Percentiles rank a stretch among this genome's conserved stretches.
These are phyloP conservation scores for Scaptodrosophila lebanonensis DNA, from an alignment of 1,140 invertebrate species.

Conservation along the genomic window DNA sequence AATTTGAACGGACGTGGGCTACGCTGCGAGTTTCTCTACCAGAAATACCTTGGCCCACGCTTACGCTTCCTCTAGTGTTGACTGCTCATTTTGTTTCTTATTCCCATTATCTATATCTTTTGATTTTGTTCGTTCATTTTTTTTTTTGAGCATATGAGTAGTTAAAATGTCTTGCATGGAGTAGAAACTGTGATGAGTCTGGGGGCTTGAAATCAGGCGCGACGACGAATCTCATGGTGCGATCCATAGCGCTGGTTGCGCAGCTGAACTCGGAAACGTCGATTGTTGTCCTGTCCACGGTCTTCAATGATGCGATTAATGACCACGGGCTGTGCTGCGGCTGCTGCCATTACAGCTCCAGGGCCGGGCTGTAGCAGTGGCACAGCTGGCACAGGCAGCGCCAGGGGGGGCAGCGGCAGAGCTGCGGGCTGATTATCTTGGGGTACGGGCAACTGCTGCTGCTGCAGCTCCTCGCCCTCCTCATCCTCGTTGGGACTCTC, in stretches of 20 bases:
- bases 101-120: no score
- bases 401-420: slow-evolving; percentile 23
- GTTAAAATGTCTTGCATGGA: no score
- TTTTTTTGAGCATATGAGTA: no score
- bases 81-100: no score
- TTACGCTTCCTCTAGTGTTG: slow-evolving; percentile 38
- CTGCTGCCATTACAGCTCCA: neutral
- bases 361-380: neutral
- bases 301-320: slow-evolving; percentile 39
- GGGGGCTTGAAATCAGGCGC: no score
- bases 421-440: neutral
- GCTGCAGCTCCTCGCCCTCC: slow-evolving; percentile 38
- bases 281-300: slow-evolving; percentile 42
- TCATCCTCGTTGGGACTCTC: slow-evolving; percentile 63
- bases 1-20: slow-evolving; percentile 41
- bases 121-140: neutral
- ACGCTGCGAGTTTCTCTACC: slow-evolving; percentile 12
- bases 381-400: neutral
- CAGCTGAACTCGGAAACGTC: slow-evolving; percentile 65
- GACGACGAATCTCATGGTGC: slow-evolving; percentile 71
- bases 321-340: slow-evolving; percentile 9
- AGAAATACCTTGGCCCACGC: slow-evolving; percentile 34
- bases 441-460: slow-evolving; percentile 16
- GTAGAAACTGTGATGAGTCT: no score
- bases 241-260: slow-evolving; percentile 63